A percentile compares a stretch with the other conserved stretches of the same genome.
phyloP scores from a whole-genome alignment of 2,113 vertebrate species.

The Petaurus breviceps region DNA sequence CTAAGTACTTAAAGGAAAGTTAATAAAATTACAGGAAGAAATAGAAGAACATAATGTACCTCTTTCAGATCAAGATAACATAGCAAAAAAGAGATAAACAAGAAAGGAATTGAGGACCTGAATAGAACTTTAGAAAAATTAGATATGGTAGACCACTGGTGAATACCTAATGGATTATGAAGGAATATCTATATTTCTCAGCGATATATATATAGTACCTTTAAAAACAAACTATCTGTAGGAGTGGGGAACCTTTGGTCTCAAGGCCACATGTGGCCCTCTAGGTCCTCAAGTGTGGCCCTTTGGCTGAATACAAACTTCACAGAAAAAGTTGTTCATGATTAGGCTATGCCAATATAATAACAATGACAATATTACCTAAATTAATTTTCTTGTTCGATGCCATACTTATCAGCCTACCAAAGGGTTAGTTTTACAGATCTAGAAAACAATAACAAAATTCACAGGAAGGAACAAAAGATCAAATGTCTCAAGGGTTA shows the following conservation, averaged over 20 bases:
- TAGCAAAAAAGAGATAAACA: neutral
- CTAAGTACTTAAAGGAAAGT: neutral
- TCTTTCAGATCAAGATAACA: neutral
- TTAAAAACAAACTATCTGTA: neutral
- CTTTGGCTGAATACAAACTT: too few species aligned
- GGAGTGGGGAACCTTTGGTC: too few species aligned
- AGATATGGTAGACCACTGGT: neutral
- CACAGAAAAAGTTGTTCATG: neutral
- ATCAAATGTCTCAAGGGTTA: neutral
- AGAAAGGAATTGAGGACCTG: neutral
- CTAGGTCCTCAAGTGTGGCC: too few species aligned
- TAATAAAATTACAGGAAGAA: neutral
- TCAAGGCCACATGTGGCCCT: too few species aligned
- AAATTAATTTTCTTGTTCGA: neutral
- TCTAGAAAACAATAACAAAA: neutral
- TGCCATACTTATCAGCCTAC: neutral
- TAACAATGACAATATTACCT: neutral
- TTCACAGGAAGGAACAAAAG: neutral
- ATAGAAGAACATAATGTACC: neutral
- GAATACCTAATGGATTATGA: neutral
- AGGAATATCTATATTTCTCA: neutral
- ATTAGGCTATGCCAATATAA: neutral
- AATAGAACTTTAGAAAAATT: neutral
- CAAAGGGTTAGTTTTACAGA: neutral
- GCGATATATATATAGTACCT: neutral